Evolutionary conservation across 2,113 vertebrate species (phyloP).

Genomic region (Corythoichthys haematopterus): DNA sequence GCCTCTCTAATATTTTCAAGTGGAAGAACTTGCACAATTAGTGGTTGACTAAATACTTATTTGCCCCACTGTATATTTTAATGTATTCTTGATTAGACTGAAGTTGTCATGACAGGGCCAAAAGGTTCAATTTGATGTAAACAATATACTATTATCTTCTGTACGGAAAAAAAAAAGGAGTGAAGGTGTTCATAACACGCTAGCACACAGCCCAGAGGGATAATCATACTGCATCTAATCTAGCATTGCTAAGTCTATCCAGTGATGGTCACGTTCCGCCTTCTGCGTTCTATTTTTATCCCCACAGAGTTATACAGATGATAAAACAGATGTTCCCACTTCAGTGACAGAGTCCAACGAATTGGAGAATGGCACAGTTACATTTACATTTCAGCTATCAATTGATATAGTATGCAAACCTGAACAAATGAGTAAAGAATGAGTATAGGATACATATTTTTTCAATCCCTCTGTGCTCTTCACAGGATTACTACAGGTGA

Average conservation of each 20-base stretch:
- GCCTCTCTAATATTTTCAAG: too few relatives aligned
- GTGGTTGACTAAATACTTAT: too few relatives aligned
- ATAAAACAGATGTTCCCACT: constrained; percentile 64
- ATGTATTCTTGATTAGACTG: too few relatives aligned
- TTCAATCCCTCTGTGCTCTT: constrained; percentile 7
- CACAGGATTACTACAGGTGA: constrained; percentile 3
- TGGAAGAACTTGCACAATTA: too few relatives aligned
- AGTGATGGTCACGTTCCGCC: constrained; percentile 34
- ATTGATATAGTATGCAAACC: constrained; percentile 25
- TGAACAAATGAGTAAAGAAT: constrained; percentile 26
- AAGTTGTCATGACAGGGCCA: background rate
- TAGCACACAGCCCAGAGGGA: too few relatives aligned
- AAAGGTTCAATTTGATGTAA: background rate
- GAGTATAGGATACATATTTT: constrained; percentile 29
- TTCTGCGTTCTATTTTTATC: constrained; percentile 58
- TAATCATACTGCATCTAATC: constrained; percentile 27
- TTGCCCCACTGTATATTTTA: too few relatives aligned
- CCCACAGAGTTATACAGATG: constrained; percentile 57
- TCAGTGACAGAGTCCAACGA: constrained; percentile 41
- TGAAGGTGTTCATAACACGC: too few relatives aligned
- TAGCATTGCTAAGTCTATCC: constrained; percentile 35
- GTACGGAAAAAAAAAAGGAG: too few relatives aligned
- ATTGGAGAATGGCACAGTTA: constrained; percentile 24
- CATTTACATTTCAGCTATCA: constrained; percentile 36
- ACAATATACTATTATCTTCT: background rate